Base-by-base conservation (phyloP, 2,888 invertebrate genomes). In the Stenolophus ochropezus region DNA sequence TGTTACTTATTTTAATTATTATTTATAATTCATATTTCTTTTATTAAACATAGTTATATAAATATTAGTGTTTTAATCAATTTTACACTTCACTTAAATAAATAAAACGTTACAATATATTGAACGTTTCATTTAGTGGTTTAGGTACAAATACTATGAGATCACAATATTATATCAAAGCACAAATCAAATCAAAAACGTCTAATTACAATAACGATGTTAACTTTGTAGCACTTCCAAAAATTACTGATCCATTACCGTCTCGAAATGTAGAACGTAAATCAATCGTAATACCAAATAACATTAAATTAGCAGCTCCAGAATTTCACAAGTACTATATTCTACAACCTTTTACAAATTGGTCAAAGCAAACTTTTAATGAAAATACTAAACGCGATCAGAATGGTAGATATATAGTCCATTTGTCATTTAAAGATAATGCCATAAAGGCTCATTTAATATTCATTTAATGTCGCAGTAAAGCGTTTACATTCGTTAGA, bases 261-360 rank as follows among this genome's bases (percentile, higher is more conserved):
- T 75, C 77, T 8, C 76, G 75, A 16, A 53, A 47, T 69, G 47
- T 77, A 53, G 42, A 77, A 8, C 74, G 25, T 20, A 27, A 18
- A 2, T 16, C 16, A 18, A 69, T 82, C 11, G 58, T 49, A 14
- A 77, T 82, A 21, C 77, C 77, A 21, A 1, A 8, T 23, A 82
- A 77, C 69, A 69, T 82, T 51, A 77, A 51, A 69, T 69, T 76
- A 33, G 77, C 82, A 1, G 77, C 76, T 76, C 82, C 76, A 8
- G 33, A 65, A 27, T 65, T 76, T 76, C 21, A 21, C 69, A 14
- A 71, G 56, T 27, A 58, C 71, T 20, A 25, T 71, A 71, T 81
- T 81, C 53, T 74, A 58, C 20, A 69, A 47, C 16, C 27, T 73
- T 5, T 21, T 81, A 20, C 42, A 73, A 58, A 61, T 58, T 1